phyloP scores from a whole-genome alignment of 2,113 vertebrate genomes.

The Cichladusa arquata region DNA sequence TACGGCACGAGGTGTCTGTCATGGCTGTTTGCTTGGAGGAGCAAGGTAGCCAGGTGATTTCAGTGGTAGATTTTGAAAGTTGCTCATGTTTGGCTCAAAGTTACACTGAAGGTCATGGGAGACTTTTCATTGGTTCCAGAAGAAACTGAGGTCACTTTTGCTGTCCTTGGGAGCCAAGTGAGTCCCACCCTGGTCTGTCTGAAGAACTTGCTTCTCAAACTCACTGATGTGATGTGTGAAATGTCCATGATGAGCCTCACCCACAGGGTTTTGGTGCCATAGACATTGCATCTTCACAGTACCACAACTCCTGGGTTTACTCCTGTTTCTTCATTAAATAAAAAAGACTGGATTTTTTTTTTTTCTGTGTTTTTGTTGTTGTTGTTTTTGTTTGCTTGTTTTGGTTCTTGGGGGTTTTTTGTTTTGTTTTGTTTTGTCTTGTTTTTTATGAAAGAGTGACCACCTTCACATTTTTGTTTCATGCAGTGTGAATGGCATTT shows the following conservation, averaged over 20 bases:
- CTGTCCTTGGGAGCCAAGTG: neutral
- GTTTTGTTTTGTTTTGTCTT: too few relatives aligned
- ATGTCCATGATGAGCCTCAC: rapidly evolving
- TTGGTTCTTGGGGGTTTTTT: too few relatives aligned
- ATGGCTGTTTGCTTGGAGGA: neutral
- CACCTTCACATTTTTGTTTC: neutral
- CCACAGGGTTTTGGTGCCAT: rapidly evolving
- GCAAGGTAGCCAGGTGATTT: neutral
- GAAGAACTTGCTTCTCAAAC: neutral
- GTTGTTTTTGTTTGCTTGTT: too few relatives aligned
- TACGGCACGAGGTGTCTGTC: rapidly evolving
- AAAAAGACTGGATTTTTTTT: neutral
- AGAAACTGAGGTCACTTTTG: neutral
- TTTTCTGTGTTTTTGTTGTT: too few relatives aligned
- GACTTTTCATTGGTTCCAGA: neutral
- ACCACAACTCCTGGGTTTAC: neutral
- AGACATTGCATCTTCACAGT: neutral
- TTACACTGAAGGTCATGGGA: neutral
- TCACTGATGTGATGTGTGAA: rapidly evolving
- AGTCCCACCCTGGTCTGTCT: rapidly evolving
- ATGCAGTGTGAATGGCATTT: neutral
- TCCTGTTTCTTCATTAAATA: neutral
- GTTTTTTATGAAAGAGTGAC: neutral
- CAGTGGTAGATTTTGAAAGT: rapidly evolving
- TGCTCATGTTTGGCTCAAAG: neutral